Base-by-base conservation (phyloP, 2,888 invertebrate species). In the Tetanocera ferruginea region DNA sequence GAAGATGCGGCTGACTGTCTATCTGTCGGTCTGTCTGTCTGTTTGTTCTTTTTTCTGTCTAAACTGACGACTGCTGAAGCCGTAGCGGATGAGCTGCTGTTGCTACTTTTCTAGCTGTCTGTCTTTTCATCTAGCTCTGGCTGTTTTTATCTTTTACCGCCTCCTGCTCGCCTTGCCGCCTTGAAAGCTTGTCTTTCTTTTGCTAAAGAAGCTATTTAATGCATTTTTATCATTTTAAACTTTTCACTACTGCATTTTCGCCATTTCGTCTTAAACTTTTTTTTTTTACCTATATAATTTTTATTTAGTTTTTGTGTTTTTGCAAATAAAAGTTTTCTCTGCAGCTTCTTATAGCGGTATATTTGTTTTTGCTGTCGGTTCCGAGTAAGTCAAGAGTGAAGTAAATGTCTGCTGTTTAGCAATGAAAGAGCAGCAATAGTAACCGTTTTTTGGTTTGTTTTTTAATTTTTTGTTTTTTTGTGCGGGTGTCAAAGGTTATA, bases 351-450 rank as follows among this genome's bases (percentile, higher is more conserved):
- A 49, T 28, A 19, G 70, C 70, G 31, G 34, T 6, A 57, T 72
- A 49, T 75, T 75, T 51, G 75, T 51, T 75, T 75, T 75, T 75
- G 11, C 43, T 75, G 66, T 66, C 66, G n/a, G n/a, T n/a, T 75
- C 55, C 17, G 34, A 51, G 19, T 66, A 66, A 74, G 66, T 66
- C 52, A 75, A 75, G 55, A 75, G 66, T 75, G 34, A 75, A 75
- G 75, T 23, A 62, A 67, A 57, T 60, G 74, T 43, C 64, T 66
- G 52, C 66, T 64, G n/a, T 17, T n/a, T 25, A n/a, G 34, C 62
- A 62, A 62, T 51, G 74, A 62, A 64, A 34, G 64, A 64, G 51
- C 74, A 75, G 11, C 62, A 51, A 52, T 31, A 52, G 70, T n/a
- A 57, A 60, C 11, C 5, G 14, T 37, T n/a, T 71, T 23, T n/a